phyloP scores from a whole-genome alignment of 2,888 invertebrate genomes.

The Nemotelus pantherinus region DNA sequence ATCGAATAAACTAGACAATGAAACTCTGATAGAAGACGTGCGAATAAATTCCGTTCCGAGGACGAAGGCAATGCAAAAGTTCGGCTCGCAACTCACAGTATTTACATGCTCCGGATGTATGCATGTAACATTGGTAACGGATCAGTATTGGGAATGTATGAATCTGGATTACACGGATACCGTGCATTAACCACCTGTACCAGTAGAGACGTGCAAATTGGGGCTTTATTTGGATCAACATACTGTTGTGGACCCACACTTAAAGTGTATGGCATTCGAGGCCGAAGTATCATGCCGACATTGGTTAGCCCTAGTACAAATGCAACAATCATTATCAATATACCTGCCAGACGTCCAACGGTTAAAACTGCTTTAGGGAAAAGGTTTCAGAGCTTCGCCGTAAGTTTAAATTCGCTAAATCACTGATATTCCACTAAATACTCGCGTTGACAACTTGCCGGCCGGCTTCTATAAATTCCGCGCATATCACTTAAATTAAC shows the following conservation, averaged over 20 bases:
- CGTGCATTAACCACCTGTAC: slow-evolving; percentile 74
- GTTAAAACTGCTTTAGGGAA: too few species aligned
- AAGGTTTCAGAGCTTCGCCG: too few species aligned
- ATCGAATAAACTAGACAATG: slow-evolving; percentile 80
- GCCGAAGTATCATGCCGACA: slow-evolving; percentile 85
- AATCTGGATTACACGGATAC: slow-evolving; percentile 83
- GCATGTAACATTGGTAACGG: slow-evolving; percentile 74
- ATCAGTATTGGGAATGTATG: slow-evolving; percentile 89
- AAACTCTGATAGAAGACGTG: slow-evolving; percentile 83
- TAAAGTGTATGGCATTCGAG: slow-evolving; percentile 83
- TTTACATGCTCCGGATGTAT: slow-evolving; percentile 82
- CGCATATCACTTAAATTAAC: too few species aligned
- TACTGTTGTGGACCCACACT: slow-evolving; percentile 83
- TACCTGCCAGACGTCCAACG: too few species aligned
- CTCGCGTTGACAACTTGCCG: too few species aligned
- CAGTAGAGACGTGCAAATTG: slow-evolving; percentile 89
- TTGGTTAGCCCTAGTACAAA: slow-evolving; percentile 88
- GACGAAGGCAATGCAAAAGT: slow-evolving; percentile 79
- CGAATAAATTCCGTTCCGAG: slow-evolving; percentile 85
- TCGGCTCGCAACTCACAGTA: slow-evolving; percentile 76
- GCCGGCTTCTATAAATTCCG: too few species aligned
- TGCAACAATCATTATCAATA: slow-evolving; percentile 79
- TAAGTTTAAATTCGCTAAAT: too few species aligned
- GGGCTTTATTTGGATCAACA: slow-evolving; percentile 86
- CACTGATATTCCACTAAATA: too few species aligned